Percentiles rank a stretch among this genome's conserved stretches.
phyloP scores from a whole-genome alignment of 2,888 invertebrate species.

The Agrochola lota region DNA sequence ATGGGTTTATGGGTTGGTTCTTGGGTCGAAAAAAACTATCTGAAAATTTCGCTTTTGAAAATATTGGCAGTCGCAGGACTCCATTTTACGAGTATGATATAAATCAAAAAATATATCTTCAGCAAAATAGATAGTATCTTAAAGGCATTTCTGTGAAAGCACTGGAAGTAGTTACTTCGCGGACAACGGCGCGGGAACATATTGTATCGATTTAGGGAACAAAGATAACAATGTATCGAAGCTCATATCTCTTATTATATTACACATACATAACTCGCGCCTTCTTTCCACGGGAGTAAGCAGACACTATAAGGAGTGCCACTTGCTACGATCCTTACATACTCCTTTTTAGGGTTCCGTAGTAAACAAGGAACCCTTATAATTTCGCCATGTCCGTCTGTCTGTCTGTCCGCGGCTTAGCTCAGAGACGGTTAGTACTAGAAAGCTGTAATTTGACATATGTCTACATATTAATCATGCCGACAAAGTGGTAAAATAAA shows the following conservation, averaged over 20 bases:
- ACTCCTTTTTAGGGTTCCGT: too few species aligned
- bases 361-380: too few species aligned
- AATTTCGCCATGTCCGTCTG: too few species aligned
- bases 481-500: too few species aligned
- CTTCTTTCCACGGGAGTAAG: too few species aligned
- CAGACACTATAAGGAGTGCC: neutral
- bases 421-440: too few species aligned
- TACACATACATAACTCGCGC: neutral
- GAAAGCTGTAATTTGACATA: too few species aligned
- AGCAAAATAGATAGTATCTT: conserved; percentile 22
- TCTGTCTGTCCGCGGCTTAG: too few species aligned
- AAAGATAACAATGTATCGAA: conserved; percentile 11
- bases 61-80: neutral
- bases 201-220: conserved; percentile 25
- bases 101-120: conserved; percentile 11
- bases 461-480: too few species aligned
- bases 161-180: conserved; percentile 6
- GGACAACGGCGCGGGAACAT: conserved; percentile 7
- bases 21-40: too few species aligned
- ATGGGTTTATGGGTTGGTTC: too few species aligned
- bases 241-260: conserved; percentile 3
- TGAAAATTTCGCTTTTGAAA: neutral
- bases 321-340: neutral
- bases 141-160: conserved; percentile 13
- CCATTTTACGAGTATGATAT: conserved; percentile 16